Evolutionary conservation across 1,140 invertebrate species (phyloP).

Genomic region (Tribolium madens): DNA sequence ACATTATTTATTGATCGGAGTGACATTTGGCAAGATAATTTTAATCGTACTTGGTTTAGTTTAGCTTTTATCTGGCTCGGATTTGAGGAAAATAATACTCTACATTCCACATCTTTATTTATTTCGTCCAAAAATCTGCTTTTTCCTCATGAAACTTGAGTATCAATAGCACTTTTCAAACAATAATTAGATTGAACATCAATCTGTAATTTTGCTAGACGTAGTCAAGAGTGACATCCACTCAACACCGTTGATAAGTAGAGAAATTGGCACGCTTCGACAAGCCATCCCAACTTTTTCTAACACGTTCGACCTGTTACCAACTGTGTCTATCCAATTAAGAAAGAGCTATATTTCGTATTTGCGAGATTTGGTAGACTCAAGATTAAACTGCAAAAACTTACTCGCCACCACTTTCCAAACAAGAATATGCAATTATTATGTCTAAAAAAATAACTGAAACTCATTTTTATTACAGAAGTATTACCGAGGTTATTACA

Average conservation of each 20-base stretch:
- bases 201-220: not conserved
- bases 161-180: no score
- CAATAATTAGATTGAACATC: not conserved
- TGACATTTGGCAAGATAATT: not conserved
- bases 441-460: no score
- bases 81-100: not conserved
- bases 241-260: not conserved
- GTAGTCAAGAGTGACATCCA: not conserved
- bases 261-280: not conserved
- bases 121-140: not conserved
- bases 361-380: not conserved
- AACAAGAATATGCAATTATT: no score
- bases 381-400: not conserved
- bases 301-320: not conserved
- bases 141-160: no score
- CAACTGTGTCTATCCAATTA: not conserved
- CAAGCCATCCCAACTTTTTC: not conserved
- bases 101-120: not conserved
- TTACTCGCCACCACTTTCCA: no score
- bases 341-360: not conserved
- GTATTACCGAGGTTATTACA: no score
- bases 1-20: not conserved
- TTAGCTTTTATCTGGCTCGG: not conserved
- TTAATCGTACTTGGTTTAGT: not conserved
- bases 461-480: no score